Evolutionary conservation across 2,113 vertebrate genomes (phyloP), one percentile per base, ranked within the genome.

Genomic region (Butorides virescens): DNA sequence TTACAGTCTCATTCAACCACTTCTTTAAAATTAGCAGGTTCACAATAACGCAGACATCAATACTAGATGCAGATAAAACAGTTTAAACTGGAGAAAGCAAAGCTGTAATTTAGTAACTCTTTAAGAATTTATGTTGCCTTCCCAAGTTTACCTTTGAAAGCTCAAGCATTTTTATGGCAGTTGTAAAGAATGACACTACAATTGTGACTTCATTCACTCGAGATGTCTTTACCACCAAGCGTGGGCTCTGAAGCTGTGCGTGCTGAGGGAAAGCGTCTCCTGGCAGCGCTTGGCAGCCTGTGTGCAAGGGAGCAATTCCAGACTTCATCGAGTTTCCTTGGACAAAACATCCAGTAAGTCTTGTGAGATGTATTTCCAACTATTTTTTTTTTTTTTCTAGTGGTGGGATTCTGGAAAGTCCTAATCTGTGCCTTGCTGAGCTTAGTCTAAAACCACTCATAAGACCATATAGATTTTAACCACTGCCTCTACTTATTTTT

Each of bases 71-170:
- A 58, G 80, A 86, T 82, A 93, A 70, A 95, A 30, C 66, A 71
- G 94, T 86, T 86, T 93, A 49, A 82, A 79, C 4, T 6, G 49
- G 55, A 26, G 53, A 44, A 44, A 65, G 74, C 66, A 52, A 37
- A 95, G 82, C 70, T 81, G 7, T 77, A 88, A 88, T 92, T 97
- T 78, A 93, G 87, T 32, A 92, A 79, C 92, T 96, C 59, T 78
- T 88, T 74, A 77, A 87, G 91, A 81, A 95, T 94, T 86, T 39
- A 62, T 55, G 50, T 73, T 92, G 90, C 70, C 46, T 85, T 78
- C 73, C 85, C 42, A 21, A 84, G 88, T 75, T 92, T 42, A 15
- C 13, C 7, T 58, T 30, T 80, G 72, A 65, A 74, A 96, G 71
- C 79, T 30, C 58, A 86, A 83, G 90, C 15, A 2, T 65, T 93